A percentile compares a stretch with the other conserved stretches of the same genome.
Conservation (phyloP, 2,888 invertebrate species). For the Odiellus spinosus region DNA sequence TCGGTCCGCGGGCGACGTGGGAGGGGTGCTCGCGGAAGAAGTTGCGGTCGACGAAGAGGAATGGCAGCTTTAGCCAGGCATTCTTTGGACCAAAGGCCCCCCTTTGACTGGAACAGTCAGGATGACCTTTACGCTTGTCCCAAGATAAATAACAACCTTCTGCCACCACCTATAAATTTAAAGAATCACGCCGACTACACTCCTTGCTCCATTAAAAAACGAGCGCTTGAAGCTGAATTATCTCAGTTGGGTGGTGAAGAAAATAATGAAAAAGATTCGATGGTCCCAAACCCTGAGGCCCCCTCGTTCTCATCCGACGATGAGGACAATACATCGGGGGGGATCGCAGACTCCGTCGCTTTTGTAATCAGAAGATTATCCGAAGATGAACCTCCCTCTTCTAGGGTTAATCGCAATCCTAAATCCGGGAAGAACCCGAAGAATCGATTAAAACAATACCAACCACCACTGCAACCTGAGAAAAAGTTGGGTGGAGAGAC, state of each 20-base stretch:
- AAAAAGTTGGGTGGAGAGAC: no score
- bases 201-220: no score
- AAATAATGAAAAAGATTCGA: slow-evolving; percentile 12
- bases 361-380: neutral
- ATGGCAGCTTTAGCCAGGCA: neutral
- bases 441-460: no score
- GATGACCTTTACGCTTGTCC: neutral
- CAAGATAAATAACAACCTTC: neutral
- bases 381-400: no score
- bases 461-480: no score
- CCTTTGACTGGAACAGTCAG: neutral
- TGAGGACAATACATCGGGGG: neutral
- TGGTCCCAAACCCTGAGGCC: slow-evolving; percentile 17
- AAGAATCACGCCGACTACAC: no score
- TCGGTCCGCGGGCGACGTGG: neutral
- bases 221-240: neutral
- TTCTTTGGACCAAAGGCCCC: neutral
- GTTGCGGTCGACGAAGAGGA: neutral
- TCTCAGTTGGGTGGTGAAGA: neutral
- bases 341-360: neutral
- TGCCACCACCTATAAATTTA: neutral
- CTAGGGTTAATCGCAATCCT: no score
- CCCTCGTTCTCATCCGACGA: slow-evolving; percentile 16
- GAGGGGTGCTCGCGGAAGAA: neutral
- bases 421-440: no score